Base-by-base conservation (phyloP, 2,888 invertebrate genomes). In the Proisotoma minuta region DNA sequence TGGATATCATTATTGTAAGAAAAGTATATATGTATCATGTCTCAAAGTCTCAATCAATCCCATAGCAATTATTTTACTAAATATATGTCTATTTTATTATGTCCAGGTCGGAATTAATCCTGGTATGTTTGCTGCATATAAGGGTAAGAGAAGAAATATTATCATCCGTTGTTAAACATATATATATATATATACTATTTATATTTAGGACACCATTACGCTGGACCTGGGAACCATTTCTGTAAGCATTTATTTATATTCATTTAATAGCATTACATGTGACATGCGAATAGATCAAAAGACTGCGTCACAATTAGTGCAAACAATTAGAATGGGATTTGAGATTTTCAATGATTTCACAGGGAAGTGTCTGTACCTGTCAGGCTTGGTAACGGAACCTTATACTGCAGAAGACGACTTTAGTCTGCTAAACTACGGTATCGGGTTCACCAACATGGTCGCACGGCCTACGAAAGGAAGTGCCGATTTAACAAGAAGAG, bases 121-220 rank as follows among this genome's bases (percentile, higher is more conserved):
- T 12, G 96, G 97, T 1, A 82, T 96, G 75, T 94, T 93, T 81
- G 96, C 97, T 72, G 97, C 97, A 70, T 95, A 93, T 81, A 94
- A 95, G 79, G 96, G 96, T 2, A n/a, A n/a, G n/a, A n/a, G n/a
- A n/a, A n/a, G n/a, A n/a, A n/a, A n/a, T n/a, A n/a, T n/a, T n/a
- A n/a, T n/a, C n/a, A n/a, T n/a, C n/a, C n/a, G n/a, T n/a, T n/a
- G n/a, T n/a, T n/a, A n/a, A n/a, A n/a, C n/a, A n/a, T n/a, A n/a
- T n/a, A n/a, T n/a, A n/a, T n/a, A n/a, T n/a, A n/a, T n/a, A n/a
- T n/a, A n/a, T n/a, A n/a, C n/a, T n/a, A n/a, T n/a, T n/a, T n/a
- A n/a, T n/a, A n/a, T n/a, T n/a, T n/a, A n/a, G n/a, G n/a, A n/a
- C 97, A 97, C 81, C 96, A 98, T 80, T 98, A 98, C 82, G 96